Evolutionary conservation across 2,888 invertebrate species (phyloP).

Genomic region (Limenitis camilla): DNA sequence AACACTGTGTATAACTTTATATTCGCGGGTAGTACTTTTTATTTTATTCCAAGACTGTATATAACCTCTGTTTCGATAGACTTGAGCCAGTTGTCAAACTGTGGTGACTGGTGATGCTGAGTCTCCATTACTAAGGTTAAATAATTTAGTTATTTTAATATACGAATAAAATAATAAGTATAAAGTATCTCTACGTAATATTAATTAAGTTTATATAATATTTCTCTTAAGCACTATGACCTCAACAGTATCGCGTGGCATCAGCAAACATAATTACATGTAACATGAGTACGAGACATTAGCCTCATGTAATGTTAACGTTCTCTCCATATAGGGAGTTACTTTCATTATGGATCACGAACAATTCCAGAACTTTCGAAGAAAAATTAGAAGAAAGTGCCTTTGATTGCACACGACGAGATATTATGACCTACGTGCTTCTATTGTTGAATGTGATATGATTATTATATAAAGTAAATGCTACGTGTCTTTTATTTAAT

Average conservation of each 20-base stretch:
- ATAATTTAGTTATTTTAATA: too few relatives aligned
- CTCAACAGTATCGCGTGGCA: slow-evolving; percentile 16
- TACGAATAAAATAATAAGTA: too few relatives aligned
- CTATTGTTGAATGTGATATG: neutral
- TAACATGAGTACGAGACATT: slow-evolving; percentile 3
- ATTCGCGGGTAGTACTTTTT: too few relatives aligned
- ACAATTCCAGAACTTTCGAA: slow-evolving; percentile 43
- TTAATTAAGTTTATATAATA: neutral
- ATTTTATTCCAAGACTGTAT: too few relatives aligned
- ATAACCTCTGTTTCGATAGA: too few relatives aligned
- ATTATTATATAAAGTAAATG: neutral
- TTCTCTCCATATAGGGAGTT: slow-evolving; percentile 37
- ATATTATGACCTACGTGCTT: too few relatives aligned
- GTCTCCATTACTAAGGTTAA: too few relatives aligned
- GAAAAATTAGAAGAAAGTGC: slow-evolving; percentile 50
- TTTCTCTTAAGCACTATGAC: slow-evolving; percentile 8
- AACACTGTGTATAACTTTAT: too few relatives aligned
- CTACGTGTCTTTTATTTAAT: neutral
- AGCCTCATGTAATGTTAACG: slow-evolving; percentile 21
- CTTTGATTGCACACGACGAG: neutral
- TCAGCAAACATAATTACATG: slow-evolving; percentile 15
- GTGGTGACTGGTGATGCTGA: too few relatives aligned
- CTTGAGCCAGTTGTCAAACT: too few relatives aligned
- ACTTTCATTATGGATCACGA: slow-evolving; percentile 49
- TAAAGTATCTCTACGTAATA: neutral